Percentiles rank a stretch among this genome's conserved stretches.
Conservation (phyloP, 2,888 invertebrate species). For the Nomada fucata region DNA sequence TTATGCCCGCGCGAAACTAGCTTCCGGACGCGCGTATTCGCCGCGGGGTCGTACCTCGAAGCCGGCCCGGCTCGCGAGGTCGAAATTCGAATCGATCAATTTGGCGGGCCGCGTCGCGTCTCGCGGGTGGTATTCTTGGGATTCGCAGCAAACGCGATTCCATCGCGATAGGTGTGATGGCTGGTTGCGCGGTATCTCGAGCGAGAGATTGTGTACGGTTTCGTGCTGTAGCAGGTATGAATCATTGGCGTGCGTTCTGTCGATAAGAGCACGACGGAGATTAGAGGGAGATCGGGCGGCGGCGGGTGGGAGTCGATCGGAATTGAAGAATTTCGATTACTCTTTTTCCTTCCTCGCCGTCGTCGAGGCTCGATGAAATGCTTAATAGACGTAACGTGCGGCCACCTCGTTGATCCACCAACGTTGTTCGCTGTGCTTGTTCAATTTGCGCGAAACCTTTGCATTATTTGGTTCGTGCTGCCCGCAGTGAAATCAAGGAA, state of each 20-base stretch:
- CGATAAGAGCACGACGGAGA: conserved; percentile 11
- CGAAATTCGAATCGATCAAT: conserved; percentile 5
- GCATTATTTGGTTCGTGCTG: too few relatives aligned
- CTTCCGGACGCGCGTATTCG: conserved; percentile 23
- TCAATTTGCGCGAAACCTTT: too few relatives aligned
- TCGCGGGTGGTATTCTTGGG: background rate
- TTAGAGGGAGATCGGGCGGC: background rate
- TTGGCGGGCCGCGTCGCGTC: background rate
- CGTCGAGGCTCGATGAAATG: too few relatives aligned
- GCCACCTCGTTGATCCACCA: too few relatives aligned
- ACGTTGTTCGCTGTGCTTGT: too few relatives aligned
- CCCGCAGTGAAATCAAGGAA: too few relatives aligned
- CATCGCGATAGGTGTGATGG: background rate
- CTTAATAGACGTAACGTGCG: too few relatives aligned
- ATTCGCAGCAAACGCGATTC: background rate
- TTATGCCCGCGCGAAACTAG: conserved; percentile 35
- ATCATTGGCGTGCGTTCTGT: conserved; percentile 1
- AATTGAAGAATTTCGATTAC: background rate
- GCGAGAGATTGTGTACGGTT: background rate
- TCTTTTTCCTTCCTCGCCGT: background rate
- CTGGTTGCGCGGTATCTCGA: background rate
- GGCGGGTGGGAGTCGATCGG: too few relatives aligned
- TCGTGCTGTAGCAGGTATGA: background rate
- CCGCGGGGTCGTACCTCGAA: background rate
- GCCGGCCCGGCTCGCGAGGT: background rate